phyloP scores from a whole-genome alignment of 1,140 invertebrate genomes.

The Hycleus cichorii region DNA sequence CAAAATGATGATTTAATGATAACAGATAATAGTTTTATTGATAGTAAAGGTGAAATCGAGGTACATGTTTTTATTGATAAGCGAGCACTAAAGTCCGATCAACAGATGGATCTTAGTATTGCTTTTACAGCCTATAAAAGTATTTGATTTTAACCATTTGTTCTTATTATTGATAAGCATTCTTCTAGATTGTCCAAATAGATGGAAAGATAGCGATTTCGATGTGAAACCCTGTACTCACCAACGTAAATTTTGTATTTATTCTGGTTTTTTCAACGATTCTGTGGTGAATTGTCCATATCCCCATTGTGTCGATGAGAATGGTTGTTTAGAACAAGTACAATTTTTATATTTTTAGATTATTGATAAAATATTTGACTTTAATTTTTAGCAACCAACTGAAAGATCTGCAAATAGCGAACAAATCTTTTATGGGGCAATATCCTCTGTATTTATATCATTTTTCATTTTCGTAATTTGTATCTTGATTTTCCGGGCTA shows the following conservation, averaged over 20 bases:
- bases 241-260: slow-evolving; percentile 14
- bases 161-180: not conserved
- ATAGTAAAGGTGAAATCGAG: slow-evolving; percentile 11
- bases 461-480: not conserved
- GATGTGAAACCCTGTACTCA: slow-evolving; percentile 10
- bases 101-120: slow-evolving; percentile 17
- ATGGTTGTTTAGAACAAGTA: slow-evolving; percentile 6
- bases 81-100: not conserved
- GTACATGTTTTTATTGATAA: slow-evolving; percentile 12
- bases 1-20: not conserved
- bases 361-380: not conserved
- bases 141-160: slow-evolving; percentile 1
- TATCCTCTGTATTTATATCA: not conserved
- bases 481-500: not conserved
- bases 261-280: slow-evolving; percentile 20
- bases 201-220: not conserved
- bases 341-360: not conserved
- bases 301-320: slow-evolving; percentile 20
- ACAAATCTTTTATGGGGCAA: no score
- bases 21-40: slow-evolving; percentile 6
- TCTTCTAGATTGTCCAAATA: not conserved
- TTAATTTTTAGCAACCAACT: no score
- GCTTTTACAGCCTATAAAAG: slow-evolving; percentile 20
- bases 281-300: slow-evolving; percentile 22
- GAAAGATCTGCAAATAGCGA: no score